Conservation (phyloP, 2,113 vertebrate species). For the Strigops habroptila region DNA sequence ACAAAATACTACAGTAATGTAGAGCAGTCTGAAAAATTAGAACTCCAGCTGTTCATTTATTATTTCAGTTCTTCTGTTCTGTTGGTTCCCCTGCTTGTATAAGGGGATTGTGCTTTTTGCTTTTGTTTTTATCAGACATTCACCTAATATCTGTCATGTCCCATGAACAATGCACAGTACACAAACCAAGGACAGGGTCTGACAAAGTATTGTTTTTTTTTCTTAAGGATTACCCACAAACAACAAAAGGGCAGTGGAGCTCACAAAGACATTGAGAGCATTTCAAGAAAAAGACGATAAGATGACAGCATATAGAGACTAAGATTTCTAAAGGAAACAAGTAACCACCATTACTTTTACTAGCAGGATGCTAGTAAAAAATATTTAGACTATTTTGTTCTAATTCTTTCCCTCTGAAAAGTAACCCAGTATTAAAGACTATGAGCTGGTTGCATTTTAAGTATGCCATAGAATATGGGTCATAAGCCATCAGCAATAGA, state of each 20-base stretch:
- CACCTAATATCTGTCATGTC: background rate
- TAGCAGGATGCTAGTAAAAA: background rate
- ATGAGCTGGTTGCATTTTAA: background rate
- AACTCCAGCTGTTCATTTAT: background rate
- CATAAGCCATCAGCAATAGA: background rate
- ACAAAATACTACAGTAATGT: background rate
- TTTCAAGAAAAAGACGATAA: background rate
- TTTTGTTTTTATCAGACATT: background rate
- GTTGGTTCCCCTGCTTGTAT: background rate
- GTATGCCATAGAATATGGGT: background rate
- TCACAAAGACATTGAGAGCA: background rate
- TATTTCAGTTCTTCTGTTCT: background rate
- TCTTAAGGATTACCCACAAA: background rate
- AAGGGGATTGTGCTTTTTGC: background rate
- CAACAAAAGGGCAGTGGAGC: background rate
- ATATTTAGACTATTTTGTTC: background rate
- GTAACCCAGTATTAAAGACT: background rate
- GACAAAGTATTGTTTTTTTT: background rate
- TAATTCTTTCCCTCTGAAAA: background rate
- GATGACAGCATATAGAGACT: background rate
- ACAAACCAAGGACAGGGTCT: background rate
- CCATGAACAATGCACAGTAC: background rate
- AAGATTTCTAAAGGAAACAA: background rate
- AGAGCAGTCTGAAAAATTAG: background rate
- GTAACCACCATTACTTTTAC: background rate